Conservation (phyloP, 2,797 vertebrate species). For the Hybognathus amarus region DNA sequence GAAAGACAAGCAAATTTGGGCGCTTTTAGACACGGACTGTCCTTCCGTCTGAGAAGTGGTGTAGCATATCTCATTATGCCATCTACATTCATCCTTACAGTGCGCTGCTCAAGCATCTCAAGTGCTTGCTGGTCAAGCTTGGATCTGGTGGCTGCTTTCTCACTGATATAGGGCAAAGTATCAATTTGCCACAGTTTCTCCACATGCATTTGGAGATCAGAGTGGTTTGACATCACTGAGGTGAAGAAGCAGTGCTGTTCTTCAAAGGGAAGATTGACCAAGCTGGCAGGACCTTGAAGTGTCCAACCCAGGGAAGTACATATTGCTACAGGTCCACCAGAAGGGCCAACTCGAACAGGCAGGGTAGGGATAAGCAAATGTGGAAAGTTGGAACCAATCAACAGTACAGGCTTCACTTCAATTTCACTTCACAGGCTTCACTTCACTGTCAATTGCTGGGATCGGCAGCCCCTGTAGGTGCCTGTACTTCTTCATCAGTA, state of each 20-base stretch:
- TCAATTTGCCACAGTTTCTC: conserved; percentile 30
- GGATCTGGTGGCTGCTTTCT: conserved; percentile 21
- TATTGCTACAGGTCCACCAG: conserved; percentile 4
- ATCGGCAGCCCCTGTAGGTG: neutral
- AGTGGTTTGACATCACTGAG: neutral
- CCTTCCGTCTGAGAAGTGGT: too few species aligned
- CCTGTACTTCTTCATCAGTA: conserved; percentile 8
- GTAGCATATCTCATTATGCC: too few species aligned
- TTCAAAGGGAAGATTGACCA: neutral
- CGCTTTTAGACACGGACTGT: too few species aligned
- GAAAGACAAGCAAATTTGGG: neutral
- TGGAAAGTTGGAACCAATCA: conserved; percentile 39
- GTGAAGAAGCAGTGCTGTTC: neutral
- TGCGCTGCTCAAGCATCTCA: neutral
- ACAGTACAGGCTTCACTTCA: conserved; percentile 15
- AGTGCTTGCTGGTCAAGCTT: conserved; percentile 34
- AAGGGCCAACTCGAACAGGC: conserved; percentile 17
- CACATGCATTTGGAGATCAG: neutral
- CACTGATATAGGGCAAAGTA: neutral
- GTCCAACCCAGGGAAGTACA: neutral
- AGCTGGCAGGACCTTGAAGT: neutral
- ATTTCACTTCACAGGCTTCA: conserved; percentile 9
- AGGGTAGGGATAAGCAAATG: conserved; percentile 36
- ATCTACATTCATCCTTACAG: too few species aligned
- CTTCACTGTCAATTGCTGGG: neutral